A percentile compares a stretch with the other conserved stretches of the same genome.
phyloP scores from a whole-genome alignment of 2,797 vertebrate species.

The Propithecus perrieri region DNA sequence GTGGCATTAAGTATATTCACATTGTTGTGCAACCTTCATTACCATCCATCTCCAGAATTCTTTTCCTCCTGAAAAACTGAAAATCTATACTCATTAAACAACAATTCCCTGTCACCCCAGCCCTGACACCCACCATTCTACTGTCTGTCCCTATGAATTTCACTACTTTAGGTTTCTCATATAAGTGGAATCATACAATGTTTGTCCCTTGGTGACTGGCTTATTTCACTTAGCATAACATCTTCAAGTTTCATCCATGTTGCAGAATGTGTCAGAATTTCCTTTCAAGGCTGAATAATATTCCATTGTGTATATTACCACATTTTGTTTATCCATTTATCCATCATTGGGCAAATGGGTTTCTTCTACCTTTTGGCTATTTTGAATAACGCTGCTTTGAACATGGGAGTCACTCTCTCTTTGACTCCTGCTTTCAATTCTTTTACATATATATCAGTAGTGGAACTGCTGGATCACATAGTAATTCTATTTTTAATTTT shows the following conservation, averaged over 20 bases:
- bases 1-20: neutral
- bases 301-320: neutral
- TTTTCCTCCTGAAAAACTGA: neutral
- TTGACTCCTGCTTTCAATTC: neutral
- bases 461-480: neutral
- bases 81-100: neutral
- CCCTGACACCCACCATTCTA: neutral
- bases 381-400: neutral
- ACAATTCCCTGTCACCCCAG: neutral
- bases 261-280: neutral
- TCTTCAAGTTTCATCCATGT: neutral
- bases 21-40: neutral
- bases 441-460: neutral
- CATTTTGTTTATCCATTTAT: neutral
- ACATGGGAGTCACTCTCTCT: neutral
- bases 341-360: neutral
- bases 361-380: neutral
- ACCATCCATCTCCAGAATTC: neutral
- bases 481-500: slow-evolving; percentile 1
- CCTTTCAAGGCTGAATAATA: neutral
- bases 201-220: neutral
- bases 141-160: neutral
- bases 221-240: neutral
- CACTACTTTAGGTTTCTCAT: neutral
- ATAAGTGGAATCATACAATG: neutral